Conservation (phyloP, 2,113 vertebrate genomes). For the Numida meleagris region DNA sequence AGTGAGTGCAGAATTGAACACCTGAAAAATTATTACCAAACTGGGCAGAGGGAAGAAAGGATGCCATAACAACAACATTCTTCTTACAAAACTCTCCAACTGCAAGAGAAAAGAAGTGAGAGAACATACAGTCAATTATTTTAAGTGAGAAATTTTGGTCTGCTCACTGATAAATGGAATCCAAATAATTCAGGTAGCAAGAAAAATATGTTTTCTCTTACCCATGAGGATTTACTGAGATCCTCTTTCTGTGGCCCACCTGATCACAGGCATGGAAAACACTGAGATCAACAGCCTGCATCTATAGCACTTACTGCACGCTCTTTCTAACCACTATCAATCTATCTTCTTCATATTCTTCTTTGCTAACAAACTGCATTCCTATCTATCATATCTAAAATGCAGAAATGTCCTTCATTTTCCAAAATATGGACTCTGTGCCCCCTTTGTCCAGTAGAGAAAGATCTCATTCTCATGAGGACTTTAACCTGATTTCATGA, state of each 20-base stretch:
- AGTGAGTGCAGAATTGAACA: background rate
- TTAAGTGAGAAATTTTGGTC: background rate
- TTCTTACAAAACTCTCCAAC: background rate
- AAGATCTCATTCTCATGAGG: background rate
- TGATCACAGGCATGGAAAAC: background rate
- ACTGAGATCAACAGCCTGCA: background rate
- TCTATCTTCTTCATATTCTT: background rate
- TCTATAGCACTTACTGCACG: background rate
- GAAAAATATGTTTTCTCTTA: background rate
- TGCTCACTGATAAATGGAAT: background rate
- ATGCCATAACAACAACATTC: background rate
- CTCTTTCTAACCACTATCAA: background rate
- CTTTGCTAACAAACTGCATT: background rate
- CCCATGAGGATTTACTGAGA: background rate
- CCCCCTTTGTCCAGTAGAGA: background rate
- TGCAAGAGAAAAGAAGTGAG: background rate
- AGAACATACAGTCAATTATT: background rate
- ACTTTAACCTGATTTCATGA: background rate
- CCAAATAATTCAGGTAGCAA: background rate
- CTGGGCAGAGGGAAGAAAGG: background rate
- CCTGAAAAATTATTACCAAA: slow-evolving; percentile 3
- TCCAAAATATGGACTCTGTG: background rate
- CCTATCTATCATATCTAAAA: background rate
- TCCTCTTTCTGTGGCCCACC: background rate
- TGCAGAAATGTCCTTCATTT: background rate